These are phyloP conservation scores for Camponotus vicinus DNA, from an alignment of 1,140 invertebrate species.

Conservation along the genomic window DNA sequence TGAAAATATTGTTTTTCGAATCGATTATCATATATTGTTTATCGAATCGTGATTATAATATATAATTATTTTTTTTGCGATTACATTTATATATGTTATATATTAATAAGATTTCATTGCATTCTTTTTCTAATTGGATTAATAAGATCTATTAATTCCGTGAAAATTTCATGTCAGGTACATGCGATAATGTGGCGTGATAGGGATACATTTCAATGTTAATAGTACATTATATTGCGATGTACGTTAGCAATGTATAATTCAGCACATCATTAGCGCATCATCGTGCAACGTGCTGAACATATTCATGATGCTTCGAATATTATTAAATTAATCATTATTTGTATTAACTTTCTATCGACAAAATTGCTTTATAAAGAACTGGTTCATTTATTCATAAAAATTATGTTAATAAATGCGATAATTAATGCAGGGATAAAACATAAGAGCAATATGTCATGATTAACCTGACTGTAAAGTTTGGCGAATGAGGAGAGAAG, in stretches of 20 bases:
- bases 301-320: conserved; percentile 1
- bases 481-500: background rate
- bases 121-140: background rate
- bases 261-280: conserved; percentile 32
- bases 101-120: background rate
- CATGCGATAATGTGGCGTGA: conserved; percentile 8
- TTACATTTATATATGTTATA: background rate
- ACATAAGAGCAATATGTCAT: background rate
- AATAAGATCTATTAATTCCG: background rate
- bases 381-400: background rate
- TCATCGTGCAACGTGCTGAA: conserved; percentile 30
- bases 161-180: background rate
- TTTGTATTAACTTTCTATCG: background rate
- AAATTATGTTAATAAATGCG: background rate
- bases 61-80: background rate
- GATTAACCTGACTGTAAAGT: background rate
- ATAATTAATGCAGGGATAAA: background rate
- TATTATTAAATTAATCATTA: conserved; percentile 16
- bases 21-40: background rate
- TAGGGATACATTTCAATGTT: conserved; percentile 24
- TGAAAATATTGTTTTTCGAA: background rate
- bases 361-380: background rate
- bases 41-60: background rate
- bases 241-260: conserved; percentile 29
- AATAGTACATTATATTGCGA: conserved; percentile 35